phyloP scores from a whole-genome alignment of 2,888 invertebrate species.

The Pristionchus arcanus region DNA sequence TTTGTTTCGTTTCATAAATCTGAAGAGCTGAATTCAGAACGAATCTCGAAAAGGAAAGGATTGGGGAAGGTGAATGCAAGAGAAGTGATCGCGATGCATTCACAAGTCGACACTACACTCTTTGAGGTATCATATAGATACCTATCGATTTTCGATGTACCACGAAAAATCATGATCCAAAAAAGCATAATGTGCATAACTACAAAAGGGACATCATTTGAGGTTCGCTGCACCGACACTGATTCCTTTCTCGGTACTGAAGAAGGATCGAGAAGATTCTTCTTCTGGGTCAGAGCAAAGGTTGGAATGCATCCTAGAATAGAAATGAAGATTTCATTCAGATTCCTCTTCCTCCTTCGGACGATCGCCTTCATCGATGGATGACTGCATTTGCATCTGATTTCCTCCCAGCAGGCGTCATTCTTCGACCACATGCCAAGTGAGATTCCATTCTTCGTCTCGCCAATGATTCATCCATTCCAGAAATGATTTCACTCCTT shows the following conservation, averaged over 20 bases:
- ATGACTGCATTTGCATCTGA: constrained; percentile 53
- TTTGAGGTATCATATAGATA: background rate
- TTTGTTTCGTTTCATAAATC: background rate
- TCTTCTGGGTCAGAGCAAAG: constrained; percentile 51
- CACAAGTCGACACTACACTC: constrained; percentile 17
- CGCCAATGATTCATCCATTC: background rate
- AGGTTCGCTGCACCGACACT: constrained; percentile 54
- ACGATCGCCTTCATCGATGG: constrained; percentile 52
- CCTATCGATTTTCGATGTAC: no score
- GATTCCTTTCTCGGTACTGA: constrained; percentile 2
- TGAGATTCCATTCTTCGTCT: background rate
- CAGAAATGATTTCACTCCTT: constrained; percentile 69
- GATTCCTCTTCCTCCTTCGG: background rate
- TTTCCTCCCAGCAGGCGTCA: constrained; percentile 20
- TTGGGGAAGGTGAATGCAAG: background rate
- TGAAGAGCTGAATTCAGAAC: background rate
- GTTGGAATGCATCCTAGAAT: background rate
- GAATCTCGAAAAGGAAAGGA: background rate
- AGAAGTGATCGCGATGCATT: constrained; percentile 1
- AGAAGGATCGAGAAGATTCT: background rate
- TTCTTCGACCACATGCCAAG: constrained; percentile 50
- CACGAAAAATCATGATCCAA: background rate
- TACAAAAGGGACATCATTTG: background rate
- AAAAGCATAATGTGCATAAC: background rate
- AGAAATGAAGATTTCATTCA: background rate